phyloP scores from a whole-genome alignment of 2,113 vertebrate species.

The Sceloporus tristichus region DNA sequence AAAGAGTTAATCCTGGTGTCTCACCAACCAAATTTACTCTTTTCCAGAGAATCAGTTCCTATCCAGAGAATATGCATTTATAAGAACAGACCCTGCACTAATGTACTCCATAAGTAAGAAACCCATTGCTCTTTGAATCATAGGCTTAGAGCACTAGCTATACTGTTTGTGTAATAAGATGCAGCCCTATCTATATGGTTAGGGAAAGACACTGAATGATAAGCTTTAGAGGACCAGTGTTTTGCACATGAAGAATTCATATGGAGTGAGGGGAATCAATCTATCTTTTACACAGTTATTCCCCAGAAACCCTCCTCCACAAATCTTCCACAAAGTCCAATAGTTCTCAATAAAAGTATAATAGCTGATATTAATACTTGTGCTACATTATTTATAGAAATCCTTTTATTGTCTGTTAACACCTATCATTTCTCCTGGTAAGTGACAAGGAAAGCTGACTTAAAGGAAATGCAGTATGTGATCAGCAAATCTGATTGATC shows the following conservation, averaged over 20 bases:
- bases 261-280: too few species aligned
- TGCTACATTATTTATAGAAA: neutral
- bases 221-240: neutral
- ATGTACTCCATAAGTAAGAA: neutral
- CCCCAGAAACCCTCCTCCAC: too few species aligned
- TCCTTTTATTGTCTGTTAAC: neutral
- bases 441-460: neutral
- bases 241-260: neutral
- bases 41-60: neutral
- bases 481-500: neutral
- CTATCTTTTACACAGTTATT: neutral
- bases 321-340: neutral
- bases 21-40: neutral
- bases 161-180: neutral
- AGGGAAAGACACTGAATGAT: neutral
- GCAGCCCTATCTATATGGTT: neutral
- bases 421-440: neutral
- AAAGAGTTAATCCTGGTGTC: neutral
- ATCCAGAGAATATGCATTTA: neutral
- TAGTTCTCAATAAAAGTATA: neutral
- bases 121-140: neutral
- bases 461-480: conserved; percentile 4
- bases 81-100: neutral
- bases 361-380: neutral
- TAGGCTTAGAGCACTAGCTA: too few species aligned